These are phyloP conservation scores for Esox lucius DNA, from an alignment of 2,797 vertebrate species.

Conservation along the genomic window DNA sequence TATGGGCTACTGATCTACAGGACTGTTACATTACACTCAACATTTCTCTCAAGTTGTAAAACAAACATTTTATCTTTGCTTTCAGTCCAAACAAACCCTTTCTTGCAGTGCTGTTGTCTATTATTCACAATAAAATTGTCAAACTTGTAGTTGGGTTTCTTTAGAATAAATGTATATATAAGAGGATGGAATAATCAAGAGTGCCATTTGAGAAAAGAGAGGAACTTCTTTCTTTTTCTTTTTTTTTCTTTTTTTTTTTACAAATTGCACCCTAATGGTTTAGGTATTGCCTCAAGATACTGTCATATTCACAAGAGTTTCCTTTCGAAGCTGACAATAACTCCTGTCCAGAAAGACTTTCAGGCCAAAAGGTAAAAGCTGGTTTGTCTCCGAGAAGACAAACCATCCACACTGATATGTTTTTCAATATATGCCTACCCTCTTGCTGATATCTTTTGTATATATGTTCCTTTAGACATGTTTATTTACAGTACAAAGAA, in stretches of 20 bases:
- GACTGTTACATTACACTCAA: neutral
- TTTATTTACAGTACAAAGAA: conserved; percentile 77
- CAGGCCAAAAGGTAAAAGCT: conserved; percentile 58
- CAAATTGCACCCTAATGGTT: conserved; percentile 11
- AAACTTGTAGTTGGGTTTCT: conserved; percentile 7
- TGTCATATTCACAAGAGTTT: conserved; percentile 36
- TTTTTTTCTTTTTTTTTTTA: too few relatives aligned
- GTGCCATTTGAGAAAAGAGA: conserved; percentile 45
- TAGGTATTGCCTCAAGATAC: conserved; percentile 65
- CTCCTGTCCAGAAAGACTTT: conserved; percentile 56
- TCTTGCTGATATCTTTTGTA: conserved; percentile 60
- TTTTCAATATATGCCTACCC: conserved; percentile 50
- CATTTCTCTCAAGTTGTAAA: neutral
- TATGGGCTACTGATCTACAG: neutral
- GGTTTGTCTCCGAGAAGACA: conserved; percentile 41
- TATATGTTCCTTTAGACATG: conserved; percentile 57
- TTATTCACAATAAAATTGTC: neutral
- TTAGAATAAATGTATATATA: conserved; percentile 50
- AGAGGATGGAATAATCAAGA: conserved; percentile 35
- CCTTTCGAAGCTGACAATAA: conserved; percentile 54
- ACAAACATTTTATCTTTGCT: too few relatives aligned
- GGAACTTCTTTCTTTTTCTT: conserved; percentile 2
- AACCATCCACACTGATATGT: conserved; percentile 71
- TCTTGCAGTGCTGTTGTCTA: neutral
- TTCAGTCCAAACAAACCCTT: neutral